Percentiles rank a stretch among this genome's conserved stretches.
These are phyloP conservation scores for Hirtodrosophila confusa DNA, from an alignment of 2,888 invertebrate genomes.

Conservation along the genomic window DNA sequence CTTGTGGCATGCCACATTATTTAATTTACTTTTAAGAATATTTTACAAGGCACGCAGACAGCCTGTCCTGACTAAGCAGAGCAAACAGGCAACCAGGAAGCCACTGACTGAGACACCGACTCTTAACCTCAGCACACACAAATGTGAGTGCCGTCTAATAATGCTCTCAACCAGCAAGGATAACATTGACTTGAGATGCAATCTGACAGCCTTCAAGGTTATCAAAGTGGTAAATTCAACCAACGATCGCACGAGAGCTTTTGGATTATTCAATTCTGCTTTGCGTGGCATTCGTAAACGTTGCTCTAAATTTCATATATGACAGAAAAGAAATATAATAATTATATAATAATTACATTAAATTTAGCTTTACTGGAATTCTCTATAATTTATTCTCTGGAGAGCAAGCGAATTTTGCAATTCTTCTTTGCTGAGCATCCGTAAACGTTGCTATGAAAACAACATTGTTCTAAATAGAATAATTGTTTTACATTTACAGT, in stretches of 20 bases:
- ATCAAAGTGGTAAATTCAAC: too few relatives aligned
- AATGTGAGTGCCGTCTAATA: background rate
- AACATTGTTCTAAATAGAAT: too few relatives aligned
- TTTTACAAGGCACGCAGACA: slow-evolving; percentile 52
- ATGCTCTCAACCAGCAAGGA: slow-evolving; percentile 20
- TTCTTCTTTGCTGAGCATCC: slow-evolving; percentile 4
- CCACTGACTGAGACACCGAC: slow-evolving; percentile 32
- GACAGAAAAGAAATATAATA: background rate
- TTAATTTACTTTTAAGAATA: slow-evolving; percentile 77
- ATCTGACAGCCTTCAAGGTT: slow-evolving; percentile 7
- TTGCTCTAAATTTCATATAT: background rate
- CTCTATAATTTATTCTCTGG: background rate
- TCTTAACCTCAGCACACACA: slow-evolving; percentile 33
- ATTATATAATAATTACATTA: background rate
- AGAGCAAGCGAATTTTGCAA: background rate
- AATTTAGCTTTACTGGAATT: background rate
- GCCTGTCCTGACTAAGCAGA: slow-evolving; percentile 21
- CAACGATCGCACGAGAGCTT: too few relatives aligned
- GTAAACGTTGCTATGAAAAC: background rate
- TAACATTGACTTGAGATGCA: slow-evolving; percentile 13
- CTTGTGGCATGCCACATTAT: slow-evolving; percentile 78
- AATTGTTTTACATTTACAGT: too few relatives aligned
- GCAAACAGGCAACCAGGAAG: slow-evolving; percentile 24
- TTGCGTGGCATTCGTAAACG: background rate
- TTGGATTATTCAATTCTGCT: too few relatives aligned